Percentiles rank a stretch among this genome's conserved stretches.
phyloP scores from a whole-genome alignment of 2,888 invertebrate genomes.

The Stenodema calcarata region DNA sequence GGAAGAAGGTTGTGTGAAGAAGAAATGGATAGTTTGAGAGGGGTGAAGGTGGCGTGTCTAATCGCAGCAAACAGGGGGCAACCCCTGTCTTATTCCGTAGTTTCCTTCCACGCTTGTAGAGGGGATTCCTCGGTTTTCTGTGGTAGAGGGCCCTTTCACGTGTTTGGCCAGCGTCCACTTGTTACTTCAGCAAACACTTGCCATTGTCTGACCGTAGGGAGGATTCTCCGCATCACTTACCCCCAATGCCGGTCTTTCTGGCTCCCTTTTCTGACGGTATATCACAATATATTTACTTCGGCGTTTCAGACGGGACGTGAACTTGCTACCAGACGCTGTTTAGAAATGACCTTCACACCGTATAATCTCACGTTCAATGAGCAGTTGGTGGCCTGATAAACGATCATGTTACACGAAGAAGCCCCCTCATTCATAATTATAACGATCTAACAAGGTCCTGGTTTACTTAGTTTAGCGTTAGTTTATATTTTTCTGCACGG shows the following conservation, averaged over 20 bases:
- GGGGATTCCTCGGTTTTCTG: not conserved
- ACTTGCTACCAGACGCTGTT: not conserved
- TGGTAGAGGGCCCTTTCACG: not conserved
- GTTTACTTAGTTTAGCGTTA: no score
- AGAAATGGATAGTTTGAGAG: not conserved
- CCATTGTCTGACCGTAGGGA: constrained; percentile 25
- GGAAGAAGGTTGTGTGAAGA: not conserved
- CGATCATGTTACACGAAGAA: no score
- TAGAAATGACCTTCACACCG: not conserved
- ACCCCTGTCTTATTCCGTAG: not conserved
- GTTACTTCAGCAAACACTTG: constrained; percentile 46
- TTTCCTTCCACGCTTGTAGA: not conserved
- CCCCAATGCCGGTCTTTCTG: constrained; percentile 1
- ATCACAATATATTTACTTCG: not conserved
- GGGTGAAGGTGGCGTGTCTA: constrained; percentile 42
- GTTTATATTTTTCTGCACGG: no score
- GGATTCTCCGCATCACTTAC: constrained; percentile 32
- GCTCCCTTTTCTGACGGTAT: constrained; percentile 5
- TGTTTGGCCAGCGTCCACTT: constrained; percentile 48
- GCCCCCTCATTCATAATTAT: no score
- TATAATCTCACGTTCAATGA: no score
- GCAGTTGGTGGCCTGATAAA: no score
- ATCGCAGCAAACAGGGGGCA: constrained; percentile 33
- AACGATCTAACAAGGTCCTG: no score
- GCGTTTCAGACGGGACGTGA: not conserved